Evolutionary conservation across 1,140 invertebrate species (phyloP).

Genomic region (Conus ventricosus): DNA sequence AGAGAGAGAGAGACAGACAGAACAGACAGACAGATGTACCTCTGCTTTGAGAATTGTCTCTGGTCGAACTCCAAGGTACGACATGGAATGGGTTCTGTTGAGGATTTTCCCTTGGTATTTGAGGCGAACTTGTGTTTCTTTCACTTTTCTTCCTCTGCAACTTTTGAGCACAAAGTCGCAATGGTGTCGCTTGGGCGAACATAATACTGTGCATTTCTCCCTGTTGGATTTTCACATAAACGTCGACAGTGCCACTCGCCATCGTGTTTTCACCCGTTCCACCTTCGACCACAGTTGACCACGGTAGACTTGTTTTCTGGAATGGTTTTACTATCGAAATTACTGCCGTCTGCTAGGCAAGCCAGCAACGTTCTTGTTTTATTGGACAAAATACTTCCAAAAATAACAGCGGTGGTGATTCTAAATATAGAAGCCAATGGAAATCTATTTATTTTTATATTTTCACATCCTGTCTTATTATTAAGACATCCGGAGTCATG

Average conservation of each 20-base stretch:
- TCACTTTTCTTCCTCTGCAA: conserved; percentile 60
- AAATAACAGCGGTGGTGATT: background rate
- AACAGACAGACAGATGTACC: too few species aligned
- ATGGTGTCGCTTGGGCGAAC: conserved; percentile 36
- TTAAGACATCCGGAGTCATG: background rate
- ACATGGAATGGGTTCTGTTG: conserved; percentile 48
- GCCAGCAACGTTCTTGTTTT: background rate
- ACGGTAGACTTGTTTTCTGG: background rate
- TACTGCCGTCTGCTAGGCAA: conserved; percentile 6
- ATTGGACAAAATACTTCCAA: background rate
- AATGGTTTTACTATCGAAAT: background rate
- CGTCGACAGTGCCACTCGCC: conserved; percentile 49
- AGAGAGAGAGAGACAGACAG: background rate
- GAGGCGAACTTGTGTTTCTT: conserved; percentile 43
- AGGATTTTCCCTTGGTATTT: conserved; percentile 66
- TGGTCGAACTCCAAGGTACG: conserved; percentile 53
- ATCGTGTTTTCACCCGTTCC: conserved; percentile 17
- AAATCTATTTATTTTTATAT: conserved; percentile 4
- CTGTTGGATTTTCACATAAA: conserved; percentile 61
- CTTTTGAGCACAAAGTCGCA: conserved; percentile 40
- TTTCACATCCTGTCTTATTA: background rate
- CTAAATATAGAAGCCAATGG: conserved; percentile 34
- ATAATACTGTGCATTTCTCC: conserved; percentile 47
- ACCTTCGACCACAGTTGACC: background rate
- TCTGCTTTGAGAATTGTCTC: conserved; percentile 65